Percentiles rank a stretch among this genome's conserved stretches.
Evolutionary conservation across 2,113 vertebrate species (phyloP).

Genomic region (Myocastor coypus): DNA sequence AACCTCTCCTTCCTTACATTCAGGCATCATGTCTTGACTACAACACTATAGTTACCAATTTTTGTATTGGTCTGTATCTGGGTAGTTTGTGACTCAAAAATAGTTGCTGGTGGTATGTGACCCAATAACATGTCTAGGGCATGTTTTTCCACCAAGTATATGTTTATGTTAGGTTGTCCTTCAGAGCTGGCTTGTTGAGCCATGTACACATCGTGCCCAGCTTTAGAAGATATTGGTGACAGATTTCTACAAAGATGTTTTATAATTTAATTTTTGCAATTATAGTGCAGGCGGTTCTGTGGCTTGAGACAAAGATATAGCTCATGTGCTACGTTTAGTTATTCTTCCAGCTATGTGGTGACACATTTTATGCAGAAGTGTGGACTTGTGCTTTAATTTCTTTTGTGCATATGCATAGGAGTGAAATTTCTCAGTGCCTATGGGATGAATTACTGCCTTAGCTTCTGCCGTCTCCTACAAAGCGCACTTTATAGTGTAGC

Average conservation of each 20-base stretch:
- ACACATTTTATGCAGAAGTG: not conserved
- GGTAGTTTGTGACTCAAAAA: not conserved
- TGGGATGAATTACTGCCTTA: not conserved
- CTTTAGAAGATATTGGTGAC: too few species aligned
- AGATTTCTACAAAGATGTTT: not conserved
- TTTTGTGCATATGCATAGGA: rapidly evolving
- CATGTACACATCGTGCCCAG: not conserved
- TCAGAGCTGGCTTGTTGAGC: not conserved
- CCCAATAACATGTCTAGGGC: too few species aligned
- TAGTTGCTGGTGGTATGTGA: not conserved
- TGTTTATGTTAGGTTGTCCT: not conserved
- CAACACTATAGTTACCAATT: not conserved
- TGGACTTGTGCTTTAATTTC: not conserved
- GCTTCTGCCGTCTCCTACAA: not conserved
- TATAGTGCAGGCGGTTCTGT: too few species aligned
- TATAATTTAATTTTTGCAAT: not conserved
- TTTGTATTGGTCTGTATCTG: not conserved
- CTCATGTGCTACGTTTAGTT: not conserved
- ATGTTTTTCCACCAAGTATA: not conserved
- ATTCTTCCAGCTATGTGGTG: not conserved
- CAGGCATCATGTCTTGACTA: not conserved
- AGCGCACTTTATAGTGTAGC: not conserved
- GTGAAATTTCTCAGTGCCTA: rapidly evolving
- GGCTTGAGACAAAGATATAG: not conserved
- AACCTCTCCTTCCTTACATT: not conserved